Evolutionary conservation across 2,888 invertebrate genomes (phyloP).

Genomic region (Tipula helvola): DNA sequence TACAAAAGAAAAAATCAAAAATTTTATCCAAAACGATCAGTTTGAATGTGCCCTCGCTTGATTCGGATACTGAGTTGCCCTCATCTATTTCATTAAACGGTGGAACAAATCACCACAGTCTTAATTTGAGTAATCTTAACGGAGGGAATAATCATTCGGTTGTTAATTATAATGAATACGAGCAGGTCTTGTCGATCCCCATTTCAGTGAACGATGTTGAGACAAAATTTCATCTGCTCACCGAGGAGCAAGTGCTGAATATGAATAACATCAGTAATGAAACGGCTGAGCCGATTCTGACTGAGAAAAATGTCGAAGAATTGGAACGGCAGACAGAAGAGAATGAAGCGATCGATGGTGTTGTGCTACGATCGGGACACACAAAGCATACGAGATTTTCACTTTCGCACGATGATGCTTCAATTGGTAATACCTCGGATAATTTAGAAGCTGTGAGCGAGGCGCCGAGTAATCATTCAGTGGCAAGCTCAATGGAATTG

Average conservation of each 20-base stretch:
- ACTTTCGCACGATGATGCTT: slow-evolving; percentile 82
- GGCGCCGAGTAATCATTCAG: slow-evolving; percentile 90
- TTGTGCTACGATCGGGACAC: slow-evolving; percentile 34
- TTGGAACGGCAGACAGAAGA: slow-evolving; percentile 19
- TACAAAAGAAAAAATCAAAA: slow-evolving; percentile 33
- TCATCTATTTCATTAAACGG: slow-evolving; percentile 14
- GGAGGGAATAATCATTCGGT: slow-evolving; percentile 14
- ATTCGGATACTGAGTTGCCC: slow-evolving; percentile 16
- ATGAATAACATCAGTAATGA: slow-evolving; percentile 35
- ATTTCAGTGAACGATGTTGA: slow-evolving; percentile 41
- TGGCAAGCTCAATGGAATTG: slow-evolving; percentile 78
- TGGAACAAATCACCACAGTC: slow-evolving; percentile 14
- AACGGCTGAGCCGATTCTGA: slow-evolving; percentile 19
- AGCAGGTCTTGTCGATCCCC: slow-evolving; percentile 56
- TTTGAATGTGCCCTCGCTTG: slow-evolving; percentile 21
- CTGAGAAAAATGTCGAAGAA: slow-evolving; percentile 25
- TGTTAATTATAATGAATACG: slow-evolving; percentile 22
- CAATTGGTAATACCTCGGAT: slow-evolving; percentile 82
- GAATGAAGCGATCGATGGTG: slow-evolving; percentile 24
- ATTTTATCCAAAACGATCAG: slow-evolving; percentile 30
- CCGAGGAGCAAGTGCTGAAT: slow-evolving; percentile 49
- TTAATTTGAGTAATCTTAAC: slow-evolving; percentile 10
- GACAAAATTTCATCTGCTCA: slow-evolving; percentile 51
- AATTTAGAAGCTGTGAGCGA: slow-evolving; percentile 92
- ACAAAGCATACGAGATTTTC: slow-evolving; percentile 60